phyloP scores from a whole-genome alignment of 1,140 invertebrate species.

The Cydia splendana region DNA sequence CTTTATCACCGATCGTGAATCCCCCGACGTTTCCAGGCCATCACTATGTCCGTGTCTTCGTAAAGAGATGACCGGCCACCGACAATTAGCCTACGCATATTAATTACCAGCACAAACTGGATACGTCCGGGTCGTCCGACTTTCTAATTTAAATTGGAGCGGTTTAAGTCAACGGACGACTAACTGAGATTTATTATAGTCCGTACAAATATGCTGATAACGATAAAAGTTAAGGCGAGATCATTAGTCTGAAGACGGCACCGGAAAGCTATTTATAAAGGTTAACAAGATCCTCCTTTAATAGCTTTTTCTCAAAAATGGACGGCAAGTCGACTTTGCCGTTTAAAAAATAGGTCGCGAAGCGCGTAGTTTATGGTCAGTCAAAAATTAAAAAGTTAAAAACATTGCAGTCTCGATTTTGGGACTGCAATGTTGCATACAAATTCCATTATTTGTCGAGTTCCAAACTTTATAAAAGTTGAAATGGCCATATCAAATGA shows the following conservation, averaged over 20 bases:
- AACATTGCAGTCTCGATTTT: no score
- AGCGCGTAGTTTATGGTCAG: no score
- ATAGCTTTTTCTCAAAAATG: not conserved
- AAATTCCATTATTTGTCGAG: no score
- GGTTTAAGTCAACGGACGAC: constrained; percentile 54
- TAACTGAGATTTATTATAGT: constrained; percentile 30
- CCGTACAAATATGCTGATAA: constrained; percentile 21
- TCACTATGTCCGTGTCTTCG: constrained; percentile 37
- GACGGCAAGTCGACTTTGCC: no score
- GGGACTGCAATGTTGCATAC: no score
- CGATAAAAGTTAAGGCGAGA: constrained; percentile 23
- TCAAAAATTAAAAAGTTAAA: no score
- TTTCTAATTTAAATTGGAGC: constrained; percentile 73
- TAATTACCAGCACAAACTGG: constrained; percentile 64
- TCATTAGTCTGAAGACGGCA: constrained; percentile 15
- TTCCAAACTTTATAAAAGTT: no score
- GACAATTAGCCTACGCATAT: constrained; percentile 72
- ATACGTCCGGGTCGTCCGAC: constrained; percentile 67
- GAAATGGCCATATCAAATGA: no score
- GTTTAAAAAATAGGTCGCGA: no score
- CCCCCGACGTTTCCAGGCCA: constrained; percentile 43
- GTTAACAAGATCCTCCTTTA: not conserved
- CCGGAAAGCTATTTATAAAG: not conserved
- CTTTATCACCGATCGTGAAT: not conserved
- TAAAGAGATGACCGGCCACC: constrained; percentile 62